Conservation (phyloP, 2,797 vertebrate genomes). For the Streptopelia turtur region DNA sequence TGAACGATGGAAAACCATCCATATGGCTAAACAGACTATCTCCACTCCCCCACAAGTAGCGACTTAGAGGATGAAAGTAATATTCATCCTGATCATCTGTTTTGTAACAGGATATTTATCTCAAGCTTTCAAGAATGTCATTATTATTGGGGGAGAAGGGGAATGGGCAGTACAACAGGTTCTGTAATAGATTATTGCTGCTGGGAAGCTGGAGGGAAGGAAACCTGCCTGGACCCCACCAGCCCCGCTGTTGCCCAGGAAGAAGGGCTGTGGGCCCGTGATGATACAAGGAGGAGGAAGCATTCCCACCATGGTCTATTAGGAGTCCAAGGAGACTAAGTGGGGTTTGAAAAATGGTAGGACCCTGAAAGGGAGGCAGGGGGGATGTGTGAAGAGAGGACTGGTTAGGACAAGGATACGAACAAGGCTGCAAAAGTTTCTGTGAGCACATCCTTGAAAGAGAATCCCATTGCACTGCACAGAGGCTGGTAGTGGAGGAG, state of each 20-base stretch:
- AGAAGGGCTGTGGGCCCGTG: neutral
- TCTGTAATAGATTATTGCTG: constrained; percentile 14
- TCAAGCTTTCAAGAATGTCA: constrained; percentile 57
- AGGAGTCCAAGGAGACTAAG: neutral
- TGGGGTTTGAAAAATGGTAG: neutral
- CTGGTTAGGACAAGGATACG: neutral
- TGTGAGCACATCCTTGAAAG: neutral
- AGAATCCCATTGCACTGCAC: constrained; percentile 2
- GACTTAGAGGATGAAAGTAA: constrained; percentile 54
- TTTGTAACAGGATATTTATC: constrained; percentile 66
- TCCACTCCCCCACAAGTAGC: constrained; percentile 17
- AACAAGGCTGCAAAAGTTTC: neutral
- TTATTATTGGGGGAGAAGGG: constrained; percentile 2
- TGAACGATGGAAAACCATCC: constrained; percentile 33
- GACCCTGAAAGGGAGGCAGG: neutral
- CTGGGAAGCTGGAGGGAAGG: neutral
- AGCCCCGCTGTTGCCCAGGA: neutral
- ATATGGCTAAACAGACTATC: constrained; percentile 59
- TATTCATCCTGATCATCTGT: constrained; percentile 56
- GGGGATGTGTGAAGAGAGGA: neutral
- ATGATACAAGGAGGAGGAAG: neutral
- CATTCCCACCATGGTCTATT: neutral
- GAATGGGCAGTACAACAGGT: constrained; percentile 39
- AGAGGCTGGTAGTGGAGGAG: neutral
- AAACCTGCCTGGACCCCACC: neutral